Evolutionary conservation across 2,888 invertebrate genomes (phyloP).

Genomic region (Nomada fucata): DNA sequence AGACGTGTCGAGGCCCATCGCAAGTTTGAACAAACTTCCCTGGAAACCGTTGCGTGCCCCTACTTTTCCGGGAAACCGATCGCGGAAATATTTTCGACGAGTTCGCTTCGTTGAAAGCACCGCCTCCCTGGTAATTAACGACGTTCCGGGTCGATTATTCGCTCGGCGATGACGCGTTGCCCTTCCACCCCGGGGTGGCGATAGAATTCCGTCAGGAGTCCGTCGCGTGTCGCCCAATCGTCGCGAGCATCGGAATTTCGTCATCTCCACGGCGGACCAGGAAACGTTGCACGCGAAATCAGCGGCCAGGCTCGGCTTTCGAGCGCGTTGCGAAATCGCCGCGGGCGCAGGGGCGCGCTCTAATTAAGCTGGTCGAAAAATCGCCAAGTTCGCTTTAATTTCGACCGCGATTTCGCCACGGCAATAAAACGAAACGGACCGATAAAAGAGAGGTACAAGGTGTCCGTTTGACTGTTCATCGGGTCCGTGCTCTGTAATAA

Average conservation of each 20-base stretch:
- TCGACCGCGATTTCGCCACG: slow-evolving; percentile 67
- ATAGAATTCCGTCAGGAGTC: too few relatives aligned
- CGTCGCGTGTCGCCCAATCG: too few relatives aligned
- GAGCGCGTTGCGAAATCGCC: slow-evolving; percentile 31
- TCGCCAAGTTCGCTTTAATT: slow-evolving; percentile 68
- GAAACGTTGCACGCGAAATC: not conserved
- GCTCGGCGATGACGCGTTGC: too few relatives aligned
- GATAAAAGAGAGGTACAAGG: slow-evolving; percentile 75
- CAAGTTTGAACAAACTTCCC: not conserved
- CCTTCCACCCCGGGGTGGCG: too few relatives aligned
- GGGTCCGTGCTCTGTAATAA: slow-evolving; percentile 76
- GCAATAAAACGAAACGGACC: slow-evolving; percentile 76
- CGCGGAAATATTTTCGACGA: too few relatives aligned
- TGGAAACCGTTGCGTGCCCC: too few relatives aligned
- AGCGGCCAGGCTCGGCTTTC: not conserved
- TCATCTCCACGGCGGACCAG: not conserved
- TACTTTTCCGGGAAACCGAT: too few relatives aligned
- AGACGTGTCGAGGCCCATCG: too few relatives aligned
- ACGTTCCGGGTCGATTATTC: too few relatives aligned
- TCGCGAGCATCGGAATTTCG: too few relatives aligned
- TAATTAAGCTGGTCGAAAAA: slow-evolving; percentile 65
- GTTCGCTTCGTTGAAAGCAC: too few relatives aligned
- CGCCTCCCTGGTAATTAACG: too few relatives aligned
- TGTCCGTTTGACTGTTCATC: slow-evolving; percentile 79
- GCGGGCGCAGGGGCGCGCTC: slow-evolving; percentile 32